Evolutionary conservation across 2,113 vertebrate genomes (phyloP), one percentile per base, ranked within the genome.

Genomic region (Psilopogon haemacephalus): DNA sequence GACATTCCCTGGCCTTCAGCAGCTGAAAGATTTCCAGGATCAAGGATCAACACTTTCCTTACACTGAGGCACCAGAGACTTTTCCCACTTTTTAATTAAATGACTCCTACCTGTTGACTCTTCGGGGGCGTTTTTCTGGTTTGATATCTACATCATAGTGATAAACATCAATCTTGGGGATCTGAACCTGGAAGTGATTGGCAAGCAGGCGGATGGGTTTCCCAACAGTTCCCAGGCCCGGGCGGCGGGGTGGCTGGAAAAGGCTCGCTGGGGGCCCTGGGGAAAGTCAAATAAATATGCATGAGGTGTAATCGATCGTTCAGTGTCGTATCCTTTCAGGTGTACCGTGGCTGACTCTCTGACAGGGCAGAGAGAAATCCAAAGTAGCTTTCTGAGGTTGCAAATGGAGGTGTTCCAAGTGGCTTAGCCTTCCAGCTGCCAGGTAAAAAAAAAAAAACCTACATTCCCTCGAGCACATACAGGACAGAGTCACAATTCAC

Each of bases 61-160:
- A n/a, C 33, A 46, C 2, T 6, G 14, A 81, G 38, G 16, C 27
- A 26, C 1, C 1, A 32, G 3, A 32, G 12, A 28, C 19, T 30
- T 7, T 33, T 13, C 7, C 7, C 24, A 15, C 1, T 42, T 16
- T 67, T 54, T 27, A n/a, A 28, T 21, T 7, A 56, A 81, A 16
- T 62, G 42, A 70, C 40, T 81, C 93, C 35, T 98, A 99, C 99
- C 99, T 99, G 98, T 99, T 99, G 90, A 99, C 99, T 97, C 99
- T 98, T 8, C 99, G 98, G 89, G 99, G 99, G 14, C 99, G 98
- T 95, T 99, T 99, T 97, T 99, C 99, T 78, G 99, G 99, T 97
- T 99, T 99, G 97, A 99, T 99, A 97, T 99, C 99, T 74, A 99
- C 99, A 84, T 99, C 99, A 95, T 99, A 99, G 95, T 99, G 99